Percentiles rank a stretch among this genome's conserved stretches.
These are phyloP conservation scores for Leptatherina wallacei DNA, from an alignment of 2,797 vertebrate species.

Conservation along the genomic window DNA sequence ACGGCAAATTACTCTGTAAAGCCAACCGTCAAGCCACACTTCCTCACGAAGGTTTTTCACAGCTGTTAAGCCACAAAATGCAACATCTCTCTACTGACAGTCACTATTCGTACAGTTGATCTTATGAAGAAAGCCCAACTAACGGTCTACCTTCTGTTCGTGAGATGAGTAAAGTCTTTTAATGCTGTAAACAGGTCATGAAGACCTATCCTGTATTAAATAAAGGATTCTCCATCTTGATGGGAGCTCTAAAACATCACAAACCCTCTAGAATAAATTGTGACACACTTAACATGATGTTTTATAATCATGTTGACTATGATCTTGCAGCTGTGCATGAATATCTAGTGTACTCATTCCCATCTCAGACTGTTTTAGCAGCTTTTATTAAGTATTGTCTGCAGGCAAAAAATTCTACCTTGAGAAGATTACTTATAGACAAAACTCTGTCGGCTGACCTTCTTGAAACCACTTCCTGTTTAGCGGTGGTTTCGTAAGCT, in stretches of 20 bases:
- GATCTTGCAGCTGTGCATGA: neutral
- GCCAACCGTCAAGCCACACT: neutral
- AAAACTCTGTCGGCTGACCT: conserved; percentile 27
- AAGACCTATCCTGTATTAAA: neutral
- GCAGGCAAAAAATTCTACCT: neutral
- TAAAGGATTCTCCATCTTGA: no score
- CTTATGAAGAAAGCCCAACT: neutral
- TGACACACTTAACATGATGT: neutral
- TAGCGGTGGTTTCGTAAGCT: neutral
- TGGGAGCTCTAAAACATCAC: neutral
- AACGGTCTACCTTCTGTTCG: neutral
- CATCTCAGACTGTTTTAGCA: neutral
- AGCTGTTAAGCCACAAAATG: neutral
- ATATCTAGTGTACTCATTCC: neutral
- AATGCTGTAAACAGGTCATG: no score
- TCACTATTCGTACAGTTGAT: no score
- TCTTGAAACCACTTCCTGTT: conserved; percentile 59
- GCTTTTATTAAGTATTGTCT: neutral
- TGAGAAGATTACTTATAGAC: conserved; percentile 5
- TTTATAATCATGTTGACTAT: no score
- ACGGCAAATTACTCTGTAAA: neutral
- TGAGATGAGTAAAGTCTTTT: no score
- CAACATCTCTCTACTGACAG: neutral
- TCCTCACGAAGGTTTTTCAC: neutral
- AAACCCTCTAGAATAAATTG: neutral